Conservation (phyloP, 2,888 invertebrate species). For the Tupiocoris notatus region DNA sequence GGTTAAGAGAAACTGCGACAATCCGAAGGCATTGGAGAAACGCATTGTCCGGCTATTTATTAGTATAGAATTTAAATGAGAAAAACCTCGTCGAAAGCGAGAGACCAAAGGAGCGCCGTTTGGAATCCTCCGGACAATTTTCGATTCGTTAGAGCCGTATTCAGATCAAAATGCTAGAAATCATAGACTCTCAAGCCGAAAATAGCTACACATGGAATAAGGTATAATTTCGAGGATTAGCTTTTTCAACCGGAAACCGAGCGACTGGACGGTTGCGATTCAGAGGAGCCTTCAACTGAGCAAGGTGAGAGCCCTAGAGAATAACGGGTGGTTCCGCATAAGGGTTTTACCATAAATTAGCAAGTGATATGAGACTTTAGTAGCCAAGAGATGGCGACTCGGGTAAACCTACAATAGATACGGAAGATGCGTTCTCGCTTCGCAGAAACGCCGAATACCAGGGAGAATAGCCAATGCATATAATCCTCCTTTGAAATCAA, state of each 20-base stretch:
- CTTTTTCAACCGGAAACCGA: not conserved
- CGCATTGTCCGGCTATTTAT: too few relatives aligned
- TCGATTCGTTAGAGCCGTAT: not conserved
- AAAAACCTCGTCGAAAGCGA: too few relatives aligned
- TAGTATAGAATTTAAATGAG: too few relatives aligned
- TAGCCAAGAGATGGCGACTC: conserved; percentile 10
- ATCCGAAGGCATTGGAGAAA: too few relatives aligned
- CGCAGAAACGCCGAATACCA: not conserved
- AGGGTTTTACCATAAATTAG: conserved; percentile 34
- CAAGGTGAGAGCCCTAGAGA: conserved; percentile 1
- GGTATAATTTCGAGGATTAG: conserved; percentile 11
- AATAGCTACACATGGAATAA: not conserved
- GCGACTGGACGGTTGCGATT: not conserved
- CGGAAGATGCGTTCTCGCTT: not conserved
- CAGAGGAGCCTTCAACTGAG: not conserved
- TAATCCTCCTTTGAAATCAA: conserved; percentile 26
- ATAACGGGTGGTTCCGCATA: conserved; percentile 24
- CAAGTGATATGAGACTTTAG: conserved; percentile 37
- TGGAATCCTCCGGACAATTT: too few relatives aligned
- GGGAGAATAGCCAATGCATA: not conserved
- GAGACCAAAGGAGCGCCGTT: too few relatives aligned
- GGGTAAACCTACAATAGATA: conserved; percentile 11
- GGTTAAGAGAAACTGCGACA: too few relatives aligned
- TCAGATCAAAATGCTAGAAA: not conserved
- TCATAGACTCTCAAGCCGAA: not conserved